phyloP scores from a whole-genome alignment of 2,888 invertebrate genomes.

The Drosophila borealis region DNA sequence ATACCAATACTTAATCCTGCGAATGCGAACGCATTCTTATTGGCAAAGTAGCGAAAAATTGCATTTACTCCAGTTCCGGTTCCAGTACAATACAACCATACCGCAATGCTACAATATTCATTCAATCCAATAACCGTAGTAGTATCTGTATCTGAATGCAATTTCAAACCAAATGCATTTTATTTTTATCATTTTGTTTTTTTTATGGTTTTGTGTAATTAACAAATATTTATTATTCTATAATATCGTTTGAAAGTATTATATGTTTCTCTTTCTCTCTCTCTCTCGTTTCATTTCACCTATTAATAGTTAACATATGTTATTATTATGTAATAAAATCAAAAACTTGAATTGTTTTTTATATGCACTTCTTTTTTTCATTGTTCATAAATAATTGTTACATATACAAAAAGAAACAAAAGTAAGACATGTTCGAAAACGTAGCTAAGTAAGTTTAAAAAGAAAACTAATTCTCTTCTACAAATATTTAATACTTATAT shows the following conservation, averaged over 20 bases:
- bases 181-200: neutral
- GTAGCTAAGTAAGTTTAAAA: constrained; percentile 48
- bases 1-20: constrained; percentile 13
- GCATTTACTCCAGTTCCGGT: constrained; percentile 44
- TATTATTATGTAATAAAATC: constrained; percentile 18
- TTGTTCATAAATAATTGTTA: too few relatives aligned
- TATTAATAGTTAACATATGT: constrained; percentile 11
- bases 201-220: neutral
- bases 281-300: constrained; percentile 11
- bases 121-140: neutral
- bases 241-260: constrained; percentile 20
- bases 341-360: neutral
- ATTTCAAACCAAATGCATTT: constrained; percentile 40
- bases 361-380: neutral
- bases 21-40: constrained; percentile 21
- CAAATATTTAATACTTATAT: constrained; percentile 34
- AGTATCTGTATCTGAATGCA: constrained; percentile 42
- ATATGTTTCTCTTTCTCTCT: constrained; percentile 22
- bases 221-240: neutral
- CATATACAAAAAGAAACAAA: neutral
- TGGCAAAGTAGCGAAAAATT: constrained; percentile 43
- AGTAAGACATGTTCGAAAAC: constrained; percentile 14
- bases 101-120: neutral
- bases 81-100: constrained; percentile 11
- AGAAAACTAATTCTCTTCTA: constrained; percentile 28